A percentile compares a stretch with the other conserved stretches of the same genome.
These are phyloP conservation scores for Drosophila seguyi DNA, from an alignment of 1,140 invertebrate genomes.

Conservation along the genomic window DNA sequence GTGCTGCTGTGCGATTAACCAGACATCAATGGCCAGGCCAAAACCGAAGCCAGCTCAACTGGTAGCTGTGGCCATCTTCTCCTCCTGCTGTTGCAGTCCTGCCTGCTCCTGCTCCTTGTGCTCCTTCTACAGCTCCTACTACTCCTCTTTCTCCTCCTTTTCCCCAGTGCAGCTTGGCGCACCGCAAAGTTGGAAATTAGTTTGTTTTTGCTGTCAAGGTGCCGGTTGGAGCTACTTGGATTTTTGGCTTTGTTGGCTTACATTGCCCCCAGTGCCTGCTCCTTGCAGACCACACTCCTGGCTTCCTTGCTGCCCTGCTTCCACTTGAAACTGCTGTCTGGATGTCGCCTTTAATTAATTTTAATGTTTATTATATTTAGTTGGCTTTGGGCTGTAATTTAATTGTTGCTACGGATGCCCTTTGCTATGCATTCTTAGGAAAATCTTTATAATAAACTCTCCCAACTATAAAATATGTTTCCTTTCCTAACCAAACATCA, in stretches of 20 bases:
- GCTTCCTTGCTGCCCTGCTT: background rate
- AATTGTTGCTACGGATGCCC: background rate
- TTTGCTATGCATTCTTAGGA: background rate
- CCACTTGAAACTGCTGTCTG: constrained; percentile 2
- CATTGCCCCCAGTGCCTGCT: constrained; percentile 16
- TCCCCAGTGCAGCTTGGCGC: constrained; percentile 38
- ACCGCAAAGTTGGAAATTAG: constrained; percentile 60
- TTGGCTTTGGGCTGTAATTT: constrained; percentile 8
- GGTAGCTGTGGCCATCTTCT: constrained; percentile 43
- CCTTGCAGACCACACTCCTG: background rate
- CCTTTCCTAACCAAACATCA: background rate
- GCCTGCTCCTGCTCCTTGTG: background rate
- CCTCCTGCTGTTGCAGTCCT: background rate
- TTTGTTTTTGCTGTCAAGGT: constrained; percentile 57
- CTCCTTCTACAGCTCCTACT: background rate
- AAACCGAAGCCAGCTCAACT: constrained; percentile 46
- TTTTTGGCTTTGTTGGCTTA: constrained; percentile 52
- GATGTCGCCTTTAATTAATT: constrained; percentile 13
- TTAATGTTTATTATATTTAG: constrained; percentile 21
- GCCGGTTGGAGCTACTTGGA: constrained; percentile 43
- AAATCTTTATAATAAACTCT: background rate
- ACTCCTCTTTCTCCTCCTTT: background rate
- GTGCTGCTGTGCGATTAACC: constrained; percentile 47
- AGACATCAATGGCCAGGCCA: constrained; percentile 55
- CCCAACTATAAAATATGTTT: background rate